Evolutionary conservation across 1,140 invertebrate species (phyloP).

Genomic region (Drosophila varians): DNA sequence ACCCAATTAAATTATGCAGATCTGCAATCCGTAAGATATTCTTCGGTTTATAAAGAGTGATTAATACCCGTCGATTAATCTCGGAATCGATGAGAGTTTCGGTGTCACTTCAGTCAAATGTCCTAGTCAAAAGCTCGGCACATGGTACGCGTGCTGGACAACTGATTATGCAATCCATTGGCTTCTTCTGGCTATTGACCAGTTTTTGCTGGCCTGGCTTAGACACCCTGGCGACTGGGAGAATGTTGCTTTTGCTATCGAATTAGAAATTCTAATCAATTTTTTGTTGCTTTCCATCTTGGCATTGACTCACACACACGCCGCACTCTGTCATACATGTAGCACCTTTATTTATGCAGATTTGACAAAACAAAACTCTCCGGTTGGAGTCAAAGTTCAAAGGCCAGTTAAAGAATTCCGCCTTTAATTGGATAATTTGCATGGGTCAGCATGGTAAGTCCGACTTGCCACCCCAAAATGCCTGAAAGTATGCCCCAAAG

Average conservation of each 20-base stretch:
- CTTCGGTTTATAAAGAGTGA: slow-evolving; percentile 13
- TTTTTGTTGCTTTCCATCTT: slow-evolving; percentile 29
- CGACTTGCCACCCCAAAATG: neutral
- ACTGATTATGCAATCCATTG: slow-evolving; percentile 68
- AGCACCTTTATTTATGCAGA: slow-evolving; percentile 33
- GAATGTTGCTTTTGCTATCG: slow-evolving; percentile 14
- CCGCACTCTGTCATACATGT: slow-evolving; percentile 48
- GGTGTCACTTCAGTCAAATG: slow-evolving; percentile 1
- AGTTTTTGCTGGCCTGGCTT: slow-evolving; percentile 28
- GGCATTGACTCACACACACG: slow-evolving; percentile 49
- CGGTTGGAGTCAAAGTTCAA: slow-evolving; percentile 37
- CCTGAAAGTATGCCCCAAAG: slow-evolving; percentile 24
- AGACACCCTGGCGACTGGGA: slow-evolving; percentile 65
- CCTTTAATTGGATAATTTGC: slow-evolving; percentile 6
- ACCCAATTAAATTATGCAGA: slow-evolving; percentile 39
- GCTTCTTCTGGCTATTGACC: slow-evolving; percentile 16
- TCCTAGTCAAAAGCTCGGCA: slow-evolving; percentile 6
- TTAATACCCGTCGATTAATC: slow-evolving; percentile 36
- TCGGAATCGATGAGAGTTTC: neutral
- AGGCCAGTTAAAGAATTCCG: slow-evolving; percentile 20
- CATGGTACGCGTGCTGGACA: slow-evolving; percentile 25
- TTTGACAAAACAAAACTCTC: slow-evolving; percentile 2
- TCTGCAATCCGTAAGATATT: slow-evolving; percentile 27
- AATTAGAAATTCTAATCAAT: slow-evolving; percentile 74
- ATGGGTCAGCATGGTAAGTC: neutral